A percentile compares a stretch with the other conserved stretches of the same genome.
phyloP scores from a whole-genome alignment of 2,888 invertebrate genomes.

The Iphiclides podalirius region DNA sequence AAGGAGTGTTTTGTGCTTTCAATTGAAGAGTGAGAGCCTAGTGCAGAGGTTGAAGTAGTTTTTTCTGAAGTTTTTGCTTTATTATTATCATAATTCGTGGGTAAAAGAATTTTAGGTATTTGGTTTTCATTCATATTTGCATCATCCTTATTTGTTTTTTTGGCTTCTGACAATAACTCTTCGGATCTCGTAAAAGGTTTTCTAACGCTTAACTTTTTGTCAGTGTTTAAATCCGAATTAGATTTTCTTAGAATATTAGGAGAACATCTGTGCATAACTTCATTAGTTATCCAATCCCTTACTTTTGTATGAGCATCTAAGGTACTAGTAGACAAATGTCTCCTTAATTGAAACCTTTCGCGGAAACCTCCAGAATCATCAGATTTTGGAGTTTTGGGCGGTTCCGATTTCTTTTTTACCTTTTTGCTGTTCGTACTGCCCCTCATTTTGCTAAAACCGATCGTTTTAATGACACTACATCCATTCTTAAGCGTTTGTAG shows the following conservation, averaged over 20 bases:
- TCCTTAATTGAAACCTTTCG: slow-evolving; percentile 82
- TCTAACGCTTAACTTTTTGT: slow-evolving; percentile 45
- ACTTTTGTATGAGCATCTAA: slow-evolving; percentile 93
- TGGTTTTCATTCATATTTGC: slow-evolving; percentile 39
- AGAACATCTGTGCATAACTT: slow-evolving; percentile 86
- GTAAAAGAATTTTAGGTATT: slow-evolving; percentile 39
- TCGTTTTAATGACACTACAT: slow-evolving; percentile 80
- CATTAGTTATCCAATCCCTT: slow-evolving; percentile 91
- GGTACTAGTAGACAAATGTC: slow-evolving; percentile 89
- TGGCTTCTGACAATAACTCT: slow-evolving; percentile 62
- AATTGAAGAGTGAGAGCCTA: slow-evolving; percentile 68
- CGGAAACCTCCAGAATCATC: slow-evolving; percentile 80
- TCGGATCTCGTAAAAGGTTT: slow-evolving; percentile 71
- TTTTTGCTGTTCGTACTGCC: slow-evolving; percentile 76
- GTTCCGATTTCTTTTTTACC: slow-evolving; percentile 72
- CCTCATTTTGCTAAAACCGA: slow-evolving; percentile 74
- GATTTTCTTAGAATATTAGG: slow-evolving; percentile 82
- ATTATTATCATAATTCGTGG: slow-evolving; percentile 43
- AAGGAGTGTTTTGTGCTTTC: slow-evolving; percentile 56
- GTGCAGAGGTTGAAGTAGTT: slow-evolving; percentile 69
- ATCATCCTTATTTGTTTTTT: slow-evolving; percentile 43
- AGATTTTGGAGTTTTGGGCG: slow-evolving; percentile 78
- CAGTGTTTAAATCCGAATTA: slow-evolving; percentile 55
- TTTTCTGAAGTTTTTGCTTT: slow-evolving; percentile 67
- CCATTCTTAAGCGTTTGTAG: slow-evolving; percentile 71